Evolutionary conservation across 1,140 invertebrate species (phyloP), one percentile per base, ranked within the genome.

Genomic region (Alviniconcha marisindica): DNA sequence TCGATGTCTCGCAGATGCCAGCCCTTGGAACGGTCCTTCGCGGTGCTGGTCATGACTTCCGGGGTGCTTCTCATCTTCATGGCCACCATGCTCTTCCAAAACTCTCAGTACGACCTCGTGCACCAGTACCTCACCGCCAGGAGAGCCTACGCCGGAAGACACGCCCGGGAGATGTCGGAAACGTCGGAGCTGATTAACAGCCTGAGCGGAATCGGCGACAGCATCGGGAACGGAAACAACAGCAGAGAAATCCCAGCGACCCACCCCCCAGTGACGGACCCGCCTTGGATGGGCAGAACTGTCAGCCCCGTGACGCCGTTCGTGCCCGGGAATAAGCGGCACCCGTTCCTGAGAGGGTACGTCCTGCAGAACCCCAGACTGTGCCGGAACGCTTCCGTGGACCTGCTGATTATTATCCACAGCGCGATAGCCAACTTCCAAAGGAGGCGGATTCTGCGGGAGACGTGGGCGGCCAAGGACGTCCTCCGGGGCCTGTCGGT

Each of bases 381-480:
- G 5, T 87, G 86, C 44, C 44, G 73, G 15, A 56, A 76, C 31
- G 63, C n/a, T 44, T 31, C 33, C 2, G 87, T 89, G 42, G 87
- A 89, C 81, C 79, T 89, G 12, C 82, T 89, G 31, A 84, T 89
- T 15, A 85, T 86, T 63, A 82, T 89, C 71, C 86, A 88, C 60
- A 88, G 85, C 81, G 60, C 77, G 0, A 83, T 81, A 60, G 60
- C 82, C 24, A 76, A 92, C 81, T 86, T 85, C 54, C 71, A 87
- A 24, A 82, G 82, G 33, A 77, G 92, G 33, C 69, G 79, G 18
- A 63, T 86, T 7, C 84, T 93, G 36, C 81, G 93, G n/a, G 86
- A 91, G 74, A 92, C 91, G 14, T 93, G 92, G 92, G 90, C 88
- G 5, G 88, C 86, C 40, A 69, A 80, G 4, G 76, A 76, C 10